Evolutionary conservation across 2,888 invertebrate species (phyloP), one percentile per base, ranked within the genome.

Genomic region (Epistrophe grossulariae): DNA sequence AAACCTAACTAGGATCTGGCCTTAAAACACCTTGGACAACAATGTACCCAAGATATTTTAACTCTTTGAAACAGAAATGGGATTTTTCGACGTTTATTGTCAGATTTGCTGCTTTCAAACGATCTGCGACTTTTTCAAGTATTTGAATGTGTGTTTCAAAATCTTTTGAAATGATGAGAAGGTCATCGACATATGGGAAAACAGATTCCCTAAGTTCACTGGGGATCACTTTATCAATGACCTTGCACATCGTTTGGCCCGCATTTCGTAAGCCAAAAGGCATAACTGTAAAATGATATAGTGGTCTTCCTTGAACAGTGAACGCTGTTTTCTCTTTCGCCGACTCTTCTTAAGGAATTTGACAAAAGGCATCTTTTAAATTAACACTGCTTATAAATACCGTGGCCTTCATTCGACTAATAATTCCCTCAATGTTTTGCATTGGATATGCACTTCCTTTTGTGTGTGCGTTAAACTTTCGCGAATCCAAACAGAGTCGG

Each of bases 51-150:
- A 88, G 24, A 50, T 89, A 84, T 24, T 84, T 83, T 0, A 88
- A 52, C 83, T 50, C 35, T 9, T 35, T 35, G 10, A 35, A 35
- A 35, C 35, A 35, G 7, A 9, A 35, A 7, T 40, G 11, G 8
- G 88, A 85, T 50, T 89, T 88, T 2, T 64, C 24, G 0, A 89
- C 57, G 11, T 88, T 89, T 24, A 89, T 50, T 0, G 88, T 89
- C 0, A 89, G 28, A 28, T 88, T 88, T 1, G 88, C 87, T 10
- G 72, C 64, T 11, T 68, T 17, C 17, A 88, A 79, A 19, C 74
- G 55, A 3, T 64, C 59, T 0, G 88, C 88, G 0, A 88, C 64
- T 10, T 77, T 52, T 10, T 83, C 40, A 57, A 89, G 70, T 17
- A 89, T 52, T 0, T 70, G 13, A 0, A 88, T 1, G 24, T 88